Evolutionary conservation across 2,797 vertebrate genomes (phyloP), one percentile per base, ranked within the genome.

Genomic region (Discoglossus pictus): DNA sequence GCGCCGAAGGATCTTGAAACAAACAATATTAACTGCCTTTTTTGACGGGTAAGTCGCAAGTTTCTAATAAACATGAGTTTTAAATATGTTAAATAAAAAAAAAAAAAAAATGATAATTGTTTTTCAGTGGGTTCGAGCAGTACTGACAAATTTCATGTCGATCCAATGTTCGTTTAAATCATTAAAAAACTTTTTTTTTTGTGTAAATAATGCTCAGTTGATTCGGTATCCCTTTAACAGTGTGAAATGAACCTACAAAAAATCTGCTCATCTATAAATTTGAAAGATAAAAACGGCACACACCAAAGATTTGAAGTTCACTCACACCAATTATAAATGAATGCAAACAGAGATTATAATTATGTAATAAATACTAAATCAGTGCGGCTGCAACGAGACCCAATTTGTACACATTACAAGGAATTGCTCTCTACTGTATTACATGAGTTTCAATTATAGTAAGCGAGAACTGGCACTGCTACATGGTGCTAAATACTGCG

Each of bases 291-390:
- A 31, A 39, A 31, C 66, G 46, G 18, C 58, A 58, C 48, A 53
- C 66, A 61, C 50, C 54, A 46, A 35, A 39, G 15, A 20, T 9
- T 21, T 52, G 15, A 10, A 31, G 67, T 55, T 62, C 59, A 55
- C 34, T 39, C 16, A 15, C 48, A 13, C 34, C 16, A 62, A 39
- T 62, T 62, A 55, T 39, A 62, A 62, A 62, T 69, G 24, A 69
- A 47, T 44, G 20, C 65, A 61, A 61, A 61, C 65, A 53, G 27
- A 44, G 65, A 38, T 44, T 40, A 23, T 62, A 69, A 69, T 69
- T 54, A 56, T 56, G 59, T 17, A 31, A 61, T 54, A 56, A 54
- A 62, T 69, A 23, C 9, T 31, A 31, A 50, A 31, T 21, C 15
- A 9, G 15, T 4, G 31, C 17, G n/a, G 7, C 25, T 13, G 46